These are phyloP conservation scores for Nemotelus nigrinus DNA, from an alignment of 2,888 invertebrate genomes.

Conservation along the genomic window DNA sequence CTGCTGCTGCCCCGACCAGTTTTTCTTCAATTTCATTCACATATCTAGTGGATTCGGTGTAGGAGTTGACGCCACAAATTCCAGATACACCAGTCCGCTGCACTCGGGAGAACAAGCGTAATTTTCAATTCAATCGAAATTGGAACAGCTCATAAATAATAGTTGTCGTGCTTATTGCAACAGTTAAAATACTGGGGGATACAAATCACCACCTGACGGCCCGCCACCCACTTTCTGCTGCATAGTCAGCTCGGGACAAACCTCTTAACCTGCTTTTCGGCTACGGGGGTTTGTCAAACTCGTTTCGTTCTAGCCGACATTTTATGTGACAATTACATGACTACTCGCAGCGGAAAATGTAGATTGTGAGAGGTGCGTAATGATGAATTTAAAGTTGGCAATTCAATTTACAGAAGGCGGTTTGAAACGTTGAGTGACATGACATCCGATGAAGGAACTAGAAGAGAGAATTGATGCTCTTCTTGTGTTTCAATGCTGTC, in stretches of 20 bases:
- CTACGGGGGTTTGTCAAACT: constrained; percentile 19
- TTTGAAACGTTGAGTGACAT: no score
- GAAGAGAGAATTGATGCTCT: no score
- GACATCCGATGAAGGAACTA: no score
- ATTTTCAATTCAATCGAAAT: constrained; percentile 35
- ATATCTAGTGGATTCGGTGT: constrained; percentile 20
- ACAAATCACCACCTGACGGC: constrained; percentile 42
- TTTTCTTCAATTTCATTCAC: constrained; percentile 9
- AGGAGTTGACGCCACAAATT: constrained; percentile 38
- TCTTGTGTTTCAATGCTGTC: no score
- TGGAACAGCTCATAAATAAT: constrained; percentile 39
- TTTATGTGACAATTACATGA: no score
- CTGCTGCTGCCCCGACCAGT: constrained; percentile 3
- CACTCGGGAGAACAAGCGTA: constrained; percentile 22
- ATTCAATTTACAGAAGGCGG: no score
- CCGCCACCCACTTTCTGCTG: constrained; percentile 23
- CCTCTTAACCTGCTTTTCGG: constrained; percentile 33
- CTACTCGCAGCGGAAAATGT: no score
- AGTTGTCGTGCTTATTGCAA: constrained; percentile 26
- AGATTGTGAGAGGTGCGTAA: no score
- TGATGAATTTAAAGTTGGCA: no score
- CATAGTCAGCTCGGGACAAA: constrained; percentile 16
- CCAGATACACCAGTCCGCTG: background rate
- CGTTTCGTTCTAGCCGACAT: background rate
- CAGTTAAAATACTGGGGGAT: constrained; percentile 23